These are phyloP conservation scores for Platysternon megacephalum DNA, from an alignment of 2,113 vertebrate species.

Conservation along the genomic window DNA sequence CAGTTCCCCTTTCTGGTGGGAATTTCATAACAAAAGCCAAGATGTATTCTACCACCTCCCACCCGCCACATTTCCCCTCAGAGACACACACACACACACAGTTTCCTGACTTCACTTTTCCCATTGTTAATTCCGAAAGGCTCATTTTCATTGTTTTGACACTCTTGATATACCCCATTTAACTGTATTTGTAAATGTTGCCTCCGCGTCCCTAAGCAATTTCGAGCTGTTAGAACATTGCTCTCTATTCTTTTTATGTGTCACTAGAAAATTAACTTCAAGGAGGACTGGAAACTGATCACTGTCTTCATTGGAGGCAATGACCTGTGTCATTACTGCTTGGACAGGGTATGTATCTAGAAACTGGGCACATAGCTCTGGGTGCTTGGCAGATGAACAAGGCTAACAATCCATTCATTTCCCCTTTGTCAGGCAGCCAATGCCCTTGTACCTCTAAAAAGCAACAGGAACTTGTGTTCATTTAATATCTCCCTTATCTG, in stretches of 20 bases:
- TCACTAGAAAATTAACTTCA: constrained; percentile 85
- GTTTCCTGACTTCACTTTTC: background rate
- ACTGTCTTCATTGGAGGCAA: constrained; percentile 91
- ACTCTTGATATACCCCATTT: background rate
- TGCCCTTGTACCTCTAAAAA: constrained; percentile 44
- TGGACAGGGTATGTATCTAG: constrained; percentile 81
- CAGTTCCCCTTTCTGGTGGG: background rate
- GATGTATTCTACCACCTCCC: background rate
- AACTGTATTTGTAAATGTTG: background rate
- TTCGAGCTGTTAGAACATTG: background rate
- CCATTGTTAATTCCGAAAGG: background rate
- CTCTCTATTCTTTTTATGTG: constrained; percentile 47
- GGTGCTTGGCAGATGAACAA: constrained; percentile 25
- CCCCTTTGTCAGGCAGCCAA: background rate
- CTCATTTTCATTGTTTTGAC: background rate
- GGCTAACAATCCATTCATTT: background rate
- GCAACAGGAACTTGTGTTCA: background rate
- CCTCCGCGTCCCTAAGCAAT: background rate
- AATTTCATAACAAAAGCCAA: background rate
- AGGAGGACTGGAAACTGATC: constrained; percentile 94
- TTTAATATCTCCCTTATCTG: constrained; percentile 28
- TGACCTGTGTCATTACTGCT: constrained; percentile 92
- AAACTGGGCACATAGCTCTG: constrained; percentile 2
- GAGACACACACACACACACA: background rate
- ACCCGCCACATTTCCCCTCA: background rate